Base-by-base conservation (phyloP, 2,797 vertebrate genomes). In the Tadarida brasiliensis region DNA sequence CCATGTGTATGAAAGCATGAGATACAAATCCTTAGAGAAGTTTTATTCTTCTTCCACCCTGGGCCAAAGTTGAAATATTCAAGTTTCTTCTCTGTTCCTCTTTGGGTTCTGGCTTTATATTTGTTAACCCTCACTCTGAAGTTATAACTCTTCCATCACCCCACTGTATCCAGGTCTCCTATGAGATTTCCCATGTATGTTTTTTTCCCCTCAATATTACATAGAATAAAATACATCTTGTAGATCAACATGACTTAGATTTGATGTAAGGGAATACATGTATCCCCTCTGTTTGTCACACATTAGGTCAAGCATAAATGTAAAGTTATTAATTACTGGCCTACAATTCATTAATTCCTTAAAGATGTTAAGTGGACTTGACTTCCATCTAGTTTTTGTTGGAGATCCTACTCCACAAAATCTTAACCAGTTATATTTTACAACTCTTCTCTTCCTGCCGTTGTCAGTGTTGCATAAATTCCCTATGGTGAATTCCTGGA, bases 1-100 rank as follows among this genome's bases (percentile, higher is more conserved):
- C 33, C 80, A 15, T 0, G 3, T 6, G 20, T 14, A 9, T 0
- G 3, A 22, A 14, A n/a, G 35, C 12, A 0, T 2, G 30, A 44
- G 67, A 26, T 3, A 11, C 7, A 7, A 10, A 63, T 44, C 54
- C 47, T 54, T 8, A 15, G 26, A 22, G 24, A 44, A 56, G 6
- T 71, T 63, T 35, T 24, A 11, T 12, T 24, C 33, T 47, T 14
- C 17, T 16, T 20, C 3, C 0, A 5, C 7, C 7, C 1, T 6
- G 22, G 19, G 49, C 19, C 47, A 28, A 39, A 3, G 11, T 2
- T 2, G 20, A 87, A 65, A 54, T 47, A 1, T 30, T 4, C 1
- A 20, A 24, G 12, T 19, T 47, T 68, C 14, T 35, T 81, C 15
- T 78, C 11, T 61, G 15, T 9, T 71, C 11, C 1, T 68, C 2